phyloP scores from a whole-genome alignment of 2,113 vertebrate genomes.

The Petromus typicus region DNA sequence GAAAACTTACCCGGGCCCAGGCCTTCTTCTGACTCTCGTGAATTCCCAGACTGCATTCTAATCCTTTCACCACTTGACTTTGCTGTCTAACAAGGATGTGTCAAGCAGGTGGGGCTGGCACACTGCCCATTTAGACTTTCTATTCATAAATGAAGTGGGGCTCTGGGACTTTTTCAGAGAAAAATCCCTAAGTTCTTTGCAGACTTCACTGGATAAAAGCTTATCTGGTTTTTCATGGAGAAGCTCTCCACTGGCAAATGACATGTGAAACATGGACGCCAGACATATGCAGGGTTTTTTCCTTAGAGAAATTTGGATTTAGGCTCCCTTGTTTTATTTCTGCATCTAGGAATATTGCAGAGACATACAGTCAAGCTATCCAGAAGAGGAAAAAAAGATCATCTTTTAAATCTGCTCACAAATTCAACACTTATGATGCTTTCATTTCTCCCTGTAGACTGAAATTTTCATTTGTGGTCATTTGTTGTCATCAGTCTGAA shows the following conservation, averaged over 20 bases:
- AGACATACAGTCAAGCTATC: background rate
- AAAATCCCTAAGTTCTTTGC: slow-evolving; percentile 52
- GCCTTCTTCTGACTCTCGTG: slow-evolving; percentile 55
- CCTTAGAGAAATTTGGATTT: slow-evolving; percentile 28
- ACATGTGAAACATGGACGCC: slow-evolving; percentile 23
- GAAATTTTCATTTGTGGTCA: slow-evolving; percentile 37
- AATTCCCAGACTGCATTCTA: slow-evolving; percentile 69
- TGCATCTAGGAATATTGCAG: background rate
- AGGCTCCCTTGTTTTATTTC: background rate
- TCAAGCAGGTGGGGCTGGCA: slow-evolving; percentile 57
- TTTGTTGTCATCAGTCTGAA: slow-evolving; percentile 3
- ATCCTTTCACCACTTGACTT: slow-evolving; percentile 63
- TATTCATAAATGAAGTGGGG: slow-evolving; percentile 47
- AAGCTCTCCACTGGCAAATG: slow-evolving; percentile 54
- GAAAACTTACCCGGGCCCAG: slow-evolving; percentile 49
- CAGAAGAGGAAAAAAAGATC: background rate
- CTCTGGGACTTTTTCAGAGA: slow-evolving; percentile 38
- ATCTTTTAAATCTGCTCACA: background rate
- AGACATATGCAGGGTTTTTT: slow-evolving; percentile 46
- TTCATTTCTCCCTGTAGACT: background rate
- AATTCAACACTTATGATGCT: slow-evolving; percentile 37
- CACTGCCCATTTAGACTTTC: slow-evolving; percentile 56
- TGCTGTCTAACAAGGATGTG: slow-evolving; percentile 64
- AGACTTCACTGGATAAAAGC: slow-evolving; percentile 56
- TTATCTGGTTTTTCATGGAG: slow-evolving; percentile 40